Conservation (phyloP, 92 coral and sea anemone genomes). For the Muricea muricata region DNA sequence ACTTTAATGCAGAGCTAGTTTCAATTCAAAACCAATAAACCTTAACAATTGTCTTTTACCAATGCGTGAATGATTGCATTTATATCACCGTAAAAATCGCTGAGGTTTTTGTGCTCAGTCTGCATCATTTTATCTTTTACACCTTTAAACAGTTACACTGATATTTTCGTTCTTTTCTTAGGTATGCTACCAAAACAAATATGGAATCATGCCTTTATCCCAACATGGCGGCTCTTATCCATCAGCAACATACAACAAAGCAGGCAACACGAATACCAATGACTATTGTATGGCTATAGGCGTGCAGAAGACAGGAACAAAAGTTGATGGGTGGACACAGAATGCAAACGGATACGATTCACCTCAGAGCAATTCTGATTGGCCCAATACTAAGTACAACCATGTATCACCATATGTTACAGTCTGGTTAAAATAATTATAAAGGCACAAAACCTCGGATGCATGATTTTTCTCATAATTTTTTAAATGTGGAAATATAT, state of each 20-base stretch:
- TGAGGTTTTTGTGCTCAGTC: background rate
- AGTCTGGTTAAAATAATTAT: conserved; percentile 65
- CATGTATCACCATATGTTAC: conserved; percentile 75
- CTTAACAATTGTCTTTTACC: no score
- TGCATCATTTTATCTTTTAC: no score
- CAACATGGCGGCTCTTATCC: conserved; percentile 85
- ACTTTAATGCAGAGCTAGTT: no score
- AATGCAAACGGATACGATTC: conserved; percentile 79
- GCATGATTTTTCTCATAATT: background rate
- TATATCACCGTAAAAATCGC: no score
- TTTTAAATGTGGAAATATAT: no score
- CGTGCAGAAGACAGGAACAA: conserved; percentile 65
- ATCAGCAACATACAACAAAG: conserved; percentile 58
- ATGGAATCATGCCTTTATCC: conserved; percentile 69
- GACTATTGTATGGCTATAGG: conserved; percentile 88
- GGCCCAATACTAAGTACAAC: conserved; percentile 74
- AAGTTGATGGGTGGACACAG: conserved; percentile 83
- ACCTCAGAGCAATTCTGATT: conserved; percentile 82
- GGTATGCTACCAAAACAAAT: conserved; percentile 83
- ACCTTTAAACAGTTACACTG: no score
- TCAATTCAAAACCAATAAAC: no score
- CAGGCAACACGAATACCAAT: conserved; percentile 57
- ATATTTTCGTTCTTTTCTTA: no score
- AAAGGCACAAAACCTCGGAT: background rate
- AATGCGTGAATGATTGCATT: no score